Evolutionary conservation across 1,140 invertebrate species (phyloP), one percentile per base, ranked within the genome.

Genomic region (Drosophila insularis): DNA sequence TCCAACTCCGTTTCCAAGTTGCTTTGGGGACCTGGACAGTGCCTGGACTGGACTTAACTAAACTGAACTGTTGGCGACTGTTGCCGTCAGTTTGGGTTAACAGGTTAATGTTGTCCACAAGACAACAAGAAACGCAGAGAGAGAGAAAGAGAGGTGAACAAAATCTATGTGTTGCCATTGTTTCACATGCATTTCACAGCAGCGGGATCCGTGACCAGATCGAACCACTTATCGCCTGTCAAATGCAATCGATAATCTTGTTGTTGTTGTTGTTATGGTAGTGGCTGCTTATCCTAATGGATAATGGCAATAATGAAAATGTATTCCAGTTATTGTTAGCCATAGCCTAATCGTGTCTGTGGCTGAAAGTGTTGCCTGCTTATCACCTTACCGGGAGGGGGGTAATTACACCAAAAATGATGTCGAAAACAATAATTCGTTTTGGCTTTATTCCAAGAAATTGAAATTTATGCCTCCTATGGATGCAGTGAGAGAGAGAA

Each of bases 71-170:
- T n/a, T 37, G 43, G 58, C 71, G 46, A 31, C 37, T 56, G 37
- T 67, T 67, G 79, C 74, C 84, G 79, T 87, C 82, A 87, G 85
- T 89, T 89, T 89, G 85, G 84, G 84, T 89, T 89, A 89, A 89
- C 84, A 89, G 84, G 84, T 89, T 89, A 89, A 89, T 89, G 85
- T 89, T 89, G 82, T 80, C 80, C 76, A 68, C 76, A 68, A 67
- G 54, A 21, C 40, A 1, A 62, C 11, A 62, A 10, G 27, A 27
- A 27, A 27, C 27, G 14, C 2, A 6, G 14, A 32, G 6, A 6
- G 14, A 32, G 19, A 46, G 19, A 32, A 55, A 35, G 14, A 21
- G 60, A n/a, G n/a, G n/a, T n/a, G 60, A 54, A 65, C 35, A 59
- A 62, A 46, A 71, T 72, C 82, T 86, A 89, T 80, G 80, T 63